Base-by-base conservation (phyloP, 1,140 invertebrate genomes). In the Cyrtorhinus lividipennis region DNA sequence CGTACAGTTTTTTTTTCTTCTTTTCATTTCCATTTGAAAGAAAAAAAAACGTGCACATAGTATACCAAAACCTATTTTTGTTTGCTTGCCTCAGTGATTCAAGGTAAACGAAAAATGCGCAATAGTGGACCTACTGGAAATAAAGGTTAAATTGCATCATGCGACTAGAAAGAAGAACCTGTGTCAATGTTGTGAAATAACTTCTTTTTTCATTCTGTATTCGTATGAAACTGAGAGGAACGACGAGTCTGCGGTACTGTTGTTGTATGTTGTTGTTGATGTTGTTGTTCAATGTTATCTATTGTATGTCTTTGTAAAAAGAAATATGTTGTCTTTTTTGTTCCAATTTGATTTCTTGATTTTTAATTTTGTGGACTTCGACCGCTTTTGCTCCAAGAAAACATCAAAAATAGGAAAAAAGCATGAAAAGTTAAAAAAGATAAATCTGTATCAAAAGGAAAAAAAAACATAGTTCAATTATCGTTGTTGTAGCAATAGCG, bases 1-100 rank as follows among this genome's bases (percentile, higher is more conserved):
- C 8, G 8, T 44, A 10, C 38, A 38, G 48, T 20, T 12, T 53
- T 53, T 53, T 53, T 53, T 53, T 8, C 48, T 20, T 53, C 48
- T 12, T 15, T 53, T 10, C 8, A 10, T 53, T 53, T 53, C 48
- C 10, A 20, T 10, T 53, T 53, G n/a, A n/a, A n/a, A n/a, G n/a
- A n/a, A n/a, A n/a, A n/a, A n/a, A n/a, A n/a, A 53, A 10, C 5
- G 10, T 53, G 48, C 48, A 53, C 48, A 53, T 20, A 53, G 48
- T 53, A 53, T 22, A 53, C 20, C n/a, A 15, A 5, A 53, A 8
- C 10, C 20, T 53, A 53, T 20, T 53, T 53, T 53, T 53, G 10
- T 53, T 22, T 30, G 58, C 58, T 30, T 59, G 58, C 58, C 58
- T 30, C 58, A 59, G 58, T 59, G 58, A 59, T 59, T 27, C 58